These are phyloP conservation scores for Cepaea nemoralis DNA, from an alignment of 1,140 invertebrate species.

Conservation along the genomic window DNA sequence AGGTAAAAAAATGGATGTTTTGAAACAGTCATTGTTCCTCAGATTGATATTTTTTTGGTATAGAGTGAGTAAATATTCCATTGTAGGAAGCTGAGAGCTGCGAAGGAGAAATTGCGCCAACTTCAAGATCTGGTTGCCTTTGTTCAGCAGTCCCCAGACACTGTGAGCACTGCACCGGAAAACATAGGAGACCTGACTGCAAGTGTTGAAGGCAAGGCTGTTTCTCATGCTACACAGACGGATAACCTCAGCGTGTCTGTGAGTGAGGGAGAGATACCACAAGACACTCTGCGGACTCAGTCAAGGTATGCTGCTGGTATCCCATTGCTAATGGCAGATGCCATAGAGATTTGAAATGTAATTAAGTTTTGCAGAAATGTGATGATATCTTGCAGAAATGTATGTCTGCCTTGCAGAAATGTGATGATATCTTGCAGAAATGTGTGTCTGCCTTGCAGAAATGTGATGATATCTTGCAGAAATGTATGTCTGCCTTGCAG, in stretches of 20 bases:
- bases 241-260: constrained; percentile 53
- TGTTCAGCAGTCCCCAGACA: constrained; percentile 64
- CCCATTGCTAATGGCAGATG: not conserved
- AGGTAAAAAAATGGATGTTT: no score
- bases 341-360: not conserved
- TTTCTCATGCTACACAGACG: constrained; percentile 41
- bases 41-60: no score
- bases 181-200: constrained; percentile 58
- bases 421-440: no score
- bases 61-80: no score
- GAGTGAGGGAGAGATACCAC: constrained; percentile 57
- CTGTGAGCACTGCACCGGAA: constrained; percentile 52
- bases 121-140: constrained; percentile 67
- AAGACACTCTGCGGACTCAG: constrained; percentile 25
- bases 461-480: no score
- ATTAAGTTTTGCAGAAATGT: no score
- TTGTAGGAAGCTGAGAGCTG: constrained; percentile 65
- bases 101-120: constrained; percentile 67
- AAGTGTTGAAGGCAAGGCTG: constrained; percentile 54
- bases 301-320: constrained; percentile 7
- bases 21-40: no score
- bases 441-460: no score
- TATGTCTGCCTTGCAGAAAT: no score
- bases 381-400: no score
- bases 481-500: no score